These are phyloP conservation scores for Otis tarda DNA, from an alignment of 2,113 vertebrate species.

Conservation along the genomic window DNA sequence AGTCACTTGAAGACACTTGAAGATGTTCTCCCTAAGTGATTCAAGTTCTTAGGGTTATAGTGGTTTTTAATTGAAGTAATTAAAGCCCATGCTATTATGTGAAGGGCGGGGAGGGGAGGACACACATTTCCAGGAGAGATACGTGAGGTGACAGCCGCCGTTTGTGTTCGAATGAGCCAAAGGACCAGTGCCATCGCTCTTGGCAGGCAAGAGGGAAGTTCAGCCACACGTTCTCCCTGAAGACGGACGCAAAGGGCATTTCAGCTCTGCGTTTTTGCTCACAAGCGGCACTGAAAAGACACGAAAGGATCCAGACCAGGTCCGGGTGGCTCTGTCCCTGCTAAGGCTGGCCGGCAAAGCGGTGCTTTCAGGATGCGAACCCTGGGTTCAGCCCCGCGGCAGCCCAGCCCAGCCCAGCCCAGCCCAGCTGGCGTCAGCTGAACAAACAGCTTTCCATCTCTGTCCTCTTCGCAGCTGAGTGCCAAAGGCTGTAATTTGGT, in stretches of 20 bases:
- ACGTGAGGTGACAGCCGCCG: background rate
- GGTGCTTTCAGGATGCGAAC: background rate
- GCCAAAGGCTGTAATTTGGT: slow-evolving; percentile 29
- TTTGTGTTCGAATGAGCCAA: background rate
- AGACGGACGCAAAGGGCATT: background rate
- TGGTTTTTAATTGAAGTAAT: background rate
- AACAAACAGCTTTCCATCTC: background rate
- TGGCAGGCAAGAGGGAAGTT: background rate
- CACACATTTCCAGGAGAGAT: background rate
- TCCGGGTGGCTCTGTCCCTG: background rate
- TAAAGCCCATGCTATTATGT: background rate
- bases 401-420: background rate
- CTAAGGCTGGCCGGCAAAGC: background rate
- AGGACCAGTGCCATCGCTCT: rapidly evolving
- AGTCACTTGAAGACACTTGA: background rate
- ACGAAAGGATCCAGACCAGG: background rate
- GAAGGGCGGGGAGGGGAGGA: background rate
- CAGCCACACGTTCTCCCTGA: background rate
- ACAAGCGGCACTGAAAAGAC: background rate
- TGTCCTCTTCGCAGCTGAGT: background rate
- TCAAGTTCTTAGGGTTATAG: background rate
- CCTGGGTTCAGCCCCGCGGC: background rate
- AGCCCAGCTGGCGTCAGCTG: background rate
- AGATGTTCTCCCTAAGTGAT: background rate
- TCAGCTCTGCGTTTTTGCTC: background rate